These are phyloP conservation scores for Rhyacichthys aspro DNA, from an alignment of 2,797 vertebrate species.

Conservation along the genomic window DNA sequence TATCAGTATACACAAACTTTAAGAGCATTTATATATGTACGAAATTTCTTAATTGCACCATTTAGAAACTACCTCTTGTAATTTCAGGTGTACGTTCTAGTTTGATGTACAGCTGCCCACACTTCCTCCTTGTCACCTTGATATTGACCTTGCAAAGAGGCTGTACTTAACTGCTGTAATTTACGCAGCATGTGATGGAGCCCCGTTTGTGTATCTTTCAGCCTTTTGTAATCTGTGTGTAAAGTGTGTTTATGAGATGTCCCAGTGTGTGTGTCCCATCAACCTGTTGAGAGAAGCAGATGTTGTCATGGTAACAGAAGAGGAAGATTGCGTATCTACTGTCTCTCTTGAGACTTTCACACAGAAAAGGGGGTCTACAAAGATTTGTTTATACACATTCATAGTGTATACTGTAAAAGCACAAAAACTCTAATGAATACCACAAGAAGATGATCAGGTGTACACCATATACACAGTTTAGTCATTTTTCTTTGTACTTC, in stretches of 20 bases:
- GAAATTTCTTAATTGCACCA: slow-evolving; percentile 25
- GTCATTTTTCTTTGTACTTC: no score
- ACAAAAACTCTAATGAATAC: no score
- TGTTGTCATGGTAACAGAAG: slow-evolving; percentile 81
- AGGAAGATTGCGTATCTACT: slow-evolving; percentile 65
- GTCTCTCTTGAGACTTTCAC: slow-evolving; percentile 51
- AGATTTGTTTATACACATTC: slow-evolving; percentile 6
- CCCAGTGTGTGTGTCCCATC: slow-evolving; percentile 44
- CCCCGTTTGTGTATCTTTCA: slow-evolving; percentile 4
- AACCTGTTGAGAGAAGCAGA: slow-evolving; percentile 77
- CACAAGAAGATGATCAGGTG: no score
- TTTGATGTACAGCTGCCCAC: slow-evolving; percentile 22
- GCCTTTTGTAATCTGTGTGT: slow-evolving; percentile 13
- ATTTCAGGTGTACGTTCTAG: slow-evolving; percentile 44
- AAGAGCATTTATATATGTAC: slow-evolving; percentile 7
- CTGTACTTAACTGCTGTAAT: slow-evolving; percentile 60
- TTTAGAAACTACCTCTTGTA: slow-evolving; percentile 47
- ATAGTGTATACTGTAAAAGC: no score
- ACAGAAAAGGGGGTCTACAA: slow-evolving; percentile 28
- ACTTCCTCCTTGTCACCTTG: slow-evolving; percentile 26
- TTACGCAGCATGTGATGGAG: slow-evolving; percentile 31
- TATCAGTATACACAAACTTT: neutral
- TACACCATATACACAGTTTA: no score
- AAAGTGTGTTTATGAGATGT: slow-evolving; percentile 26
- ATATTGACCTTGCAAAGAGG: slow-evolving; percentile 53